Conservation (phyloP, 2,113 vertebrate genomes). For the Myrmophylax atrothorax region DNA sequence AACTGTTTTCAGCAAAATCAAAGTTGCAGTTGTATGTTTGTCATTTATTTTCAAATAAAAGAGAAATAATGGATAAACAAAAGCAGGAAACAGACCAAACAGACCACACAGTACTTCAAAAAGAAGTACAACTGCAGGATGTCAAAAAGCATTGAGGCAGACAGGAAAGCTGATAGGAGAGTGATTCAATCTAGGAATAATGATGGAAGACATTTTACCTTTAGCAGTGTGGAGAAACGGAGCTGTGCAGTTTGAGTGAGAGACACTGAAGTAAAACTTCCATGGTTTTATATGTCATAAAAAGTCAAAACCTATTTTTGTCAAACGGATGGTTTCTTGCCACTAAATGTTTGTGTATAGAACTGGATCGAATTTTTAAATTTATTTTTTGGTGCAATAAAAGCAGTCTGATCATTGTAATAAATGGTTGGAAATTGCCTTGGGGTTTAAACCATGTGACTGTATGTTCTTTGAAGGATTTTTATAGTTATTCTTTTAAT, state of each 20-base stretch:
- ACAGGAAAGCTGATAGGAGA: background rate
- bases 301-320: background rate
- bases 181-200: background rate
- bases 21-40: background rate
- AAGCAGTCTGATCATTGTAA: background rate
- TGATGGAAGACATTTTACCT: background rate
- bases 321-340: background rate
- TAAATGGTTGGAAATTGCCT: background rate
- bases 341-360: background rate
- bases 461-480: background rate
- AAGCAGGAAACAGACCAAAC: background rate
- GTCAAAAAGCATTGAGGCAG: background rate
- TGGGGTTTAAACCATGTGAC: background rate
- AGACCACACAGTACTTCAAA: background rate
- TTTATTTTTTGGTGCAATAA: background rate
- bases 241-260: background rate
- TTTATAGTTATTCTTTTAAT: background rate
- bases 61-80: background rate
- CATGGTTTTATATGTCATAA: background rate
- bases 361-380: background rate
- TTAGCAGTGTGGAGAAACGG: background rate
- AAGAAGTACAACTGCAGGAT: background rate
- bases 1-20: background rate
- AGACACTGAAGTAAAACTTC: background rate
- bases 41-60: background rate